Percentiles rank a stretch among this genome's conserved stretches.
These are phyloP conservation scores for Lysandra coridon DNA, from an alignment of 2,888 invertebrate genomes.

Conservation along the genomic window DNA sequence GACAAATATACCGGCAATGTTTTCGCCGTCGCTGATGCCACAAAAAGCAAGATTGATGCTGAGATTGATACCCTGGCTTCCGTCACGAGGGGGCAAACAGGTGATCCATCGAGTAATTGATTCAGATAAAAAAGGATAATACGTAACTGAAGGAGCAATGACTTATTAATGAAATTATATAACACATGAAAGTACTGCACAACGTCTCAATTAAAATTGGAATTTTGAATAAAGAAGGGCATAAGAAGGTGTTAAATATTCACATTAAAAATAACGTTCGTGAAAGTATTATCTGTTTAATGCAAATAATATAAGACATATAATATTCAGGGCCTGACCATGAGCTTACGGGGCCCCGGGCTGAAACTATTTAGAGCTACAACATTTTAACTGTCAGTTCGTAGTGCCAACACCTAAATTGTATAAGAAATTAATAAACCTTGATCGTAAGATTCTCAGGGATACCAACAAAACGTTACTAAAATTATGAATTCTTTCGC, in stretches of 20 bases:
- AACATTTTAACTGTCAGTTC: no score
- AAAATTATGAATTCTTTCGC: no score
- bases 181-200: background rate
- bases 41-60: conserved; percentile 14
- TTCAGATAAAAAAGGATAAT: conserved; percentile 17
- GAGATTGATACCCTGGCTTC: conserved; percentile 22
- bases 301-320: background rate
- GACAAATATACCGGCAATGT: conserved; percentile 7
- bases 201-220: conserved; percentile 6
- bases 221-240: background rate
- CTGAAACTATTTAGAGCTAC: no score
- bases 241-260: background rate
- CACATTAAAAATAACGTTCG: background rate
- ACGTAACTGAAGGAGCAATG: conserved; percentile 3
- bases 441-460: no score
- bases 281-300: background rate
- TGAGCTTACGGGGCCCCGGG: no score
- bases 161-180: conserved; percentile 4
- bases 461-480: no score
- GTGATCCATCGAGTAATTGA: conserved; percentile 13
- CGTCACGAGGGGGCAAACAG: background rate
- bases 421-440: no score
- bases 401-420: no score
- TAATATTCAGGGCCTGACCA: no score
- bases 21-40: conserved; percentile 3